A percentile compares a stretch with the other conserved stretches of the same genome.
phyloP scores from a whole-genome alignment of 1,140 invertebrate species.

The Drosophila nasuta region DNA sequence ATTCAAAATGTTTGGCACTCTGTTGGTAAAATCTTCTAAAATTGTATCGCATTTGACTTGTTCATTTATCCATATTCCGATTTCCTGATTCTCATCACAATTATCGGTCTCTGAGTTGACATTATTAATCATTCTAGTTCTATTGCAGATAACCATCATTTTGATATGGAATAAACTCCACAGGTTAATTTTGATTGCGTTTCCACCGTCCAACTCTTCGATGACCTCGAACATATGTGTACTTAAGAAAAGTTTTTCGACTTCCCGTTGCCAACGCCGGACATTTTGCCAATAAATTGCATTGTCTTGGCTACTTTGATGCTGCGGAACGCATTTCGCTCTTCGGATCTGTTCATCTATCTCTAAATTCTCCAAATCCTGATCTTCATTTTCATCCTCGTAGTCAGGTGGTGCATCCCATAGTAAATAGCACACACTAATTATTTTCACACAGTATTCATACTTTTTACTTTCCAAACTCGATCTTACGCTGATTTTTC shows the following conservation, averaged over 20 bases:
- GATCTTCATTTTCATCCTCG: not conserved
- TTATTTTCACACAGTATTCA: slow-evolving; percentile 54
- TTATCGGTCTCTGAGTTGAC: not conserved
- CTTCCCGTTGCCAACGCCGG: slow-evolving; percentile 29
- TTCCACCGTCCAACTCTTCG: slow-evolving; percentile 1
- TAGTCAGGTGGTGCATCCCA: slow-evolving; percentile 37
- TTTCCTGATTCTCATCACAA: not conserved
- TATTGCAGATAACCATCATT: slow-evolving; percentile 38
- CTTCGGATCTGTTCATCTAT: slow-evolving; percentile 5
- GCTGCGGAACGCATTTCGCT: slow-evolving; percentile 21
- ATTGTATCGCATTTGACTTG: slow-evolving; percentile 7
- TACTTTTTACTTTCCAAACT: not conserved
- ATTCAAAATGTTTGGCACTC: not conserved
- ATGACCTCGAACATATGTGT: slow-evolving; percentile 15
- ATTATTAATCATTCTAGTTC: not conserved
- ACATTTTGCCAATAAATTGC: slow-evolving; percentile 16
- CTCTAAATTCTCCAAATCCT: not conserved
- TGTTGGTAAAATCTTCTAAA: not conserved
- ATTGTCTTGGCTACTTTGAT: not conserved
- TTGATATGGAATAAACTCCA: slow-evolving; percentile 30
- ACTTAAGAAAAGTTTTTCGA: slow-evolving; percentile 31
- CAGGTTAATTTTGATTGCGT: slow-evolving; percentile 27
- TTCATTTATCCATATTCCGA: slow-evolving; percentile 43
- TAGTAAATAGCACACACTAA: slow-evolving; percentile 35
- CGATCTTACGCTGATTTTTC: not conserved